phyloP scores from a whole-genome alignment of 2,888 invertebrate species.

The Julus scandinavius region DNA sequence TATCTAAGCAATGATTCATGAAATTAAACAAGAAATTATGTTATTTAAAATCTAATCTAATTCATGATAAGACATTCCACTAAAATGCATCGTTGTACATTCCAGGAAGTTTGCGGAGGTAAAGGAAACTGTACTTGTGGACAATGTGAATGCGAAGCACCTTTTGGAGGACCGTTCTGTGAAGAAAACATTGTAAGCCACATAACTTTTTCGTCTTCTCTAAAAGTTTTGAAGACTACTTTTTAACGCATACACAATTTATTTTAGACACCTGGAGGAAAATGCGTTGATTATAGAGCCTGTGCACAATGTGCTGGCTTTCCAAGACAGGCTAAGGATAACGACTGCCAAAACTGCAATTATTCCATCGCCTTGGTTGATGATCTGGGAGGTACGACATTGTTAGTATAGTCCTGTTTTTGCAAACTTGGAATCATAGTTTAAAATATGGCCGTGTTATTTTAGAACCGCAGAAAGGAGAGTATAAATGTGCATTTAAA shows the following conservation, averaged over 20 bases:
- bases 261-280: not conserved
- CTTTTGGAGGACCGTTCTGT: conserved; percentile 9
- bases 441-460: not conserved
- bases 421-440: not conserved
- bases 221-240: not conserved
- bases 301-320: conserved; percentile 31
- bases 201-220: not conserved
- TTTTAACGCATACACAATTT: not conserved
- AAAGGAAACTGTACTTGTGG: conserved; percentile 16
- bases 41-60: no score
- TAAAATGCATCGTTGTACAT: not conserved
- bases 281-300: not conserved
- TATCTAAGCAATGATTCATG: no score
- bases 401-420: not conserved
- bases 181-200: conserved; percentile 35
- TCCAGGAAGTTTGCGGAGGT: conserved; percentile 12
- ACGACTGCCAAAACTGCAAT: conserved; percentile 45
- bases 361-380: not conserved
- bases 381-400: not conserved
- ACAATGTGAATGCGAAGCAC: not conserved
- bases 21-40: no score
- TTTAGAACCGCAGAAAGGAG: conserved; percentile 29
- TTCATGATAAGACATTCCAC: no score
- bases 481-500: conserved; percentile 41
- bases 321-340: conserved; percentile 5